Evolutionary conservation across 2,888 invertebrate genomes (phyloP), one percentile per base, ranked within the genome.

Genomic region (Theretra japonica): DNA sequence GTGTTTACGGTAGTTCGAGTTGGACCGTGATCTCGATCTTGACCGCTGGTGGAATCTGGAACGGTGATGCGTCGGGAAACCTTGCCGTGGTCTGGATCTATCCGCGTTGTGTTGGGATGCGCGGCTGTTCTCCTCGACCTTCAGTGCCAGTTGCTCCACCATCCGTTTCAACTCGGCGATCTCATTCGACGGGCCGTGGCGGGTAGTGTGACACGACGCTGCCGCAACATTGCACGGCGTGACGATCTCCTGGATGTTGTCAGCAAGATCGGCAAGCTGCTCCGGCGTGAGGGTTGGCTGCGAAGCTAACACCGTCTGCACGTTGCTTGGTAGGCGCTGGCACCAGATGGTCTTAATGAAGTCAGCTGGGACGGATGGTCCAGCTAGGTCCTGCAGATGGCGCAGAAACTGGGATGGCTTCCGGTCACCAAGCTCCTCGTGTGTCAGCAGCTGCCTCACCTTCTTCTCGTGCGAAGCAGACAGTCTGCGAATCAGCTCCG

Each of bases 371-470:
- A 78, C 50, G 1, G 23, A 25, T 0, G 74, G 71, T 19, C 80
- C 78, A 15, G 79, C 78, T 0, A 79, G 56, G 30, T 57, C 41
- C 41, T 72, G 73, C 1, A 76, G 33, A n/a, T 76, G 76, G 0
- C 75, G 68, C 2, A 76, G 68, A 30, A 76, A 77, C 19, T 77
- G 78, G 0, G 76, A 79, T 0, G 78, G 77, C n/a, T 76, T 76
- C 2, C 77, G n/a, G 41, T 74, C 75, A 0, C 77, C 80, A 0
- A 77, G 71, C 28, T 76, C 74, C 33, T 77, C 77, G n/a, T 75
- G 74, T 11, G 68, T 70, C 8, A 76, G 50, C 11, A 77, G 59
- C 28, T 77, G 79, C 57, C 73, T 72, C 4, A 76, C 60, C 53
- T 75, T 75, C 56, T 56, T 56, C 25, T 69, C 69, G 4, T 69